Percentiles rank a stretch among this genome's conserved stretches.
phyloP scores from a whole-genome alignment of 2,113 vertebrate species.

The Alces alces region DNA sequence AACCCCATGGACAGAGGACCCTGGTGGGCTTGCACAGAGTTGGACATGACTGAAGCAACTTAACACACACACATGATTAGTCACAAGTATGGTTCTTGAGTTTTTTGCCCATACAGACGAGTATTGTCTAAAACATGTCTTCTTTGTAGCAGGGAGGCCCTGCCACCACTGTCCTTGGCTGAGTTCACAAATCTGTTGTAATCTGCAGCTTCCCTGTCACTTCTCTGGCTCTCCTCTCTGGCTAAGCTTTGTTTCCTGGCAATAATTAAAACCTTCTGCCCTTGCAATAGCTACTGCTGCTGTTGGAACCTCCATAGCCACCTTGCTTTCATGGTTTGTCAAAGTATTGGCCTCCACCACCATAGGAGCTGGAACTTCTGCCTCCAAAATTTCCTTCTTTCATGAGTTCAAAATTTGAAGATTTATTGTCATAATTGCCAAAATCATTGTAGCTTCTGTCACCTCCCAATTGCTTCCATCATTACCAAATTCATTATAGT shows the following conservation, averaged over 20 bases:
- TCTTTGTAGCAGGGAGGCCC: not conserved
- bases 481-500: not conserved
- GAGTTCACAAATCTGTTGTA: not conserved
- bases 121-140: not conserved
- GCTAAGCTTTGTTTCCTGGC: not conserved
- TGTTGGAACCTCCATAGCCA: not conserved
- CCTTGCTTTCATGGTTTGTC: not conserved
- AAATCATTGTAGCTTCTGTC: not conserved
- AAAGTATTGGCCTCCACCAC: not conserved
- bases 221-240: not conserved
- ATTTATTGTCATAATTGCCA: not conserved
- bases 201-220: not conserved
- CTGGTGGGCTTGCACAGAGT: not conserved
- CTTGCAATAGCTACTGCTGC: not conserved
- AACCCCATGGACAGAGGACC: not conserved
- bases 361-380: not conserved
- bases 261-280: not conserved
- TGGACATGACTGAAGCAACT: not conserved
- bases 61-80: not conserved
- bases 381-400: not conserved
- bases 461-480: not conserved
- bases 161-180: not conserved
- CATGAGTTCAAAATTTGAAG: not conserved
- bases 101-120: not conserved
- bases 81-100: not conserved